Evolutionary conservation across 2,113 vertebrate genomes (phyloP).

Genomic region (Cyrtonyx montezumae): DNA sequence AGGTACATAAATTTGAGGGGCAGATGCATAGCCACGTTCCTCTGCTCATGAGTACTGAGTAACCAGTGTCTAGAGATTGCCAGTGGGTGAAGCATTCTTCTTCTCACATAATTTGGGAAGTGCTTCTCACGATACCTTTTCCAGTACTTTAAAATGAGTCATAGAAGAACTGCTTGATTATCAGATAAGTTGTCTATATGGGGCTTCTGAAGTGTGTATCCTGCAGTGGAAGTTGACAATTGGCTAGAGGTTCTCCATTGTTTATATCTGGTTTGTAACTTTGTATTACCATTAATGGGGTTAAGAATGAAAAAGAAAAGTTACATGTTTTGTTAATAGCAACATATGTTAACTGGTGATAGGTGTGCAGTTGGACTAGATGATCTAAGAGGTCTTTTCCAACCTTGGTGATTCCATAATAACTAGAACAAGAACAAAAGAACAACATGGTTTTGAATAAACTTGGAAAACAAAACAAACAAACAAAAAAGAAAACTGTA

Average conservation of each 20-base stretch:
- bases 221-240: neutral
- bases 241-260: neutral
- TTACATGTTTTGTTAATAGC: neutral
- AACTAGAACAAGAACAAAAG: neutral
- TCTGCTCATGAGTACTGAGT: neutral
- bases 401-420: too few relatives aligned
- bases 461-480: neutral
- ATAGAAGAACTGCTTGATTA: neutral
- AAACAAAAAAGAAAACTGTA: neutral
- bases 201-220: neutral
- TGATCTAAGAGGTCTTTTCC: too few relatives aligned
- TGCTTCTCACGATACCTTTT: neutral
- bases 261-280: slow-evolving; percentile 2
- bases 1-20: neutral
- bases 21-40: neutral
- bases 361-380: too few relatives aligned
- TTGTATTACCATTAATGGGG: neutral
- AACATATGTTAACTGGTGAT: too few relatives aligned
- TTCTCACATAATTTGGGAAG: slow-evolving; percentile 8
- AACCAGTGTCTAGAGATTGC: neutral
- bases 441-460: neutral
- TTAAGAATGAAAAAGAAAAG: slow-evolving; percentile 19
- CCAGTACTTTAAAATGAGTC: neutral
- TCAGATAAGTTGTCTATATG: neutral
- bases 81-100: neutral